Conservation (phyloP, 2,888 invertebrate genomes). For the Bruchidius siliquastri region DNA sequence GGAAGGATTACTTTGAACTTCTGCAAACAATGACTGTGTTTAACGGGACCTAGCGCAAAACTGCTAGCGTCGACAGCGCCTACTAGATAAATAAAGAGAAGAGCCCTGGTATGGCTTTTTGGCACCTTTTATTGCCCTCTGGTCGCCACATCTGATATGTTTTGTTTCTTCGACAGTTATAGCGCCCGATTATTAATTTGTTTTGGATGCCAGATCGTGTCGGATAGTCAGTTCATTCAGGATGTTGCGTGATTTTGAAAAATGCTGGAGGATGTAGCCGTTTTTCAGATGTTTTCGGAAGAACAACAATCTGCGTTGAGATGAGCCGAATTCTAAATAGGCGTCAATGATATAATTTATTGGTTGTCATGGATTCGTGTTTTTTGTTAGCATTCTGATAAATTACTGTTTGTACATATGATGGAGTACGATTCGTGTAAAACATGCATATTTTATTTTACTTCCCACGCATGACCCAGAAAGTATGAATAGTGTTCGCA, state of each 20-base stretch:
- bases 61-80: too few relatives aligned
- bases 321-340: neutral
- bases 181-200: neutral
- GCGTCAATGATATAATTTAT: neutral
- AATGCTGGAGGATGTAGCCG: neutral
- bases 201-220: neutral
- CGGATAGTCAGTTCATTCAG: neutral
- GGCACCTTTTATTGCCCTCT: neutral
- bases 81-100: too few relatives aligned
- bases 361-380: neutral
- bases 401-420: neutral
- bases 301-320: neutral
- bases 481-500: too few relatives aligned
- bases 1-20: too few relatives aligned
- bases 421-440: neutral
- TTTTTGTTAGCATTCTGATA: neutral
- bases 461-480: too few relatives aligned
- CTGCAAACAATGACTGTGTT: too few relatives aligned
- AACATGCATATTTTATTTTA: neutral
- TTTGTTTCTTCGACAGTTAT: neutral
- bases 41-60: too few relatives aligned
- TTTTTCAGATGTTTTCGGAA: neutral
- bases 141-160: neutral
- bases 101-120: too few relatives aligned
- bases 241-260: neutral